Conservation (phyloP, 2,888 invertebrate species). For the Clistopyga incitator region DNA sequence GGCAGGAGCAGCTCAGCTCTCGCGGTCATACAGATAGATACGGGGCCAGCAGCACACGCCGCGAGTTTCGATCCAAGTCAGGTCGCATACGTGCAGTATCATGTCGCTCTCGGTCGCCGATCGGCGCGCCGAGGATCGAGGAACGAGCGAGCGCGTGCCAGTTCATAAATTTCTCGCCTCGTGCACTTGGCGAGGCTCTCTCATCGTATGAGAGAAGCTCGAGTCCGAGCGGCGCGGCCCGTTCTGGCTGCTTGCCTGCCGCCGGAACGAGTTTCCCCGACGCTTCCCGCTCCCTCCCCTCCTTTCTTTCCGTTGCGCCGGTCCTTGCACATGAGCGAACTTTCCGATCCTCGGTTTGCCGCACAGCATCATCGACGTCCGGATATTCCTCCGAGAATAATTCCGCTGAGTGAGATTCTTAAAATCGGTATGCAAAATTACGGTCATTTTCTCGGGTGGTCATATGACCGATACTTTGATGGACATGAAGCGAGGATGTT, state of each 20-base stretch:
- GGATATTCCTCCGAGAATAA: constrained; percentile 21
- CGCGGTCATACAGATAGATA: constrained; percentile 46
- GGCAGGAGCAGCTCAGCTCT: constrained; percentile 14
- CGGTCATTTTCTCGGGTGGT: background rate
- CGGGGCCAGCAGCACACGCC: constrained; percentile 46
- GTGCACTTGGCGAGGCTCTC: constrained; percentile 68
- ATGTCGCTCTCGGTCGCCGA: constrained; percentile 45
- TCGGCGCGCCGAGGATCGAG: constrained; percentile 47
- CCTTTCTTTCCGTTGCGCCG: constrained; percentile 34
- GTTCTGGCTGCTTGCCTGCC: background rate
- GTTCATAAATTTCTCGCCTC: constrained; percentile 70
- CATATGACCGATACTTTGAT: background rate
- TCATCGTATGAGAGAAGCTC: constrained; percentile 52
- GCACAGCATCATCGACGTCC: constrained; percentile 10
- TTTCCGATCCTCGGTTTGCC: constrained; percentile 39
- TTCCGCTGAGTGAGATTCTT: background rate
- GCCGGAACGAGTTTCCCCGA: constrained; percentile 60
- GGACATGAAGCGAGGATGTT: background rate
- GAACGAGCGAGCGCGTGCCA: constrained; percentile 67
- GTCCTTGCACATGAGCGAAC: constrained; percentile 42
- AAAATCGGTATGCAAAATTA: too few species aligned
- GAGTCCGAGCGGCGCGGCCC: constrained; percentile 7
- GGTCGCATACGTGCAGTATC: constrained; percentile 61
- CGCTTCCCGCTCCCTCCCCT: constrained; percentile 18
- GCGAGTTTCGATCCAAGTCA: constrained; percentile 52